Conservation (phyloP, 2,888 invertebrate genomes). For the Pegoplata infirma region DNA sequence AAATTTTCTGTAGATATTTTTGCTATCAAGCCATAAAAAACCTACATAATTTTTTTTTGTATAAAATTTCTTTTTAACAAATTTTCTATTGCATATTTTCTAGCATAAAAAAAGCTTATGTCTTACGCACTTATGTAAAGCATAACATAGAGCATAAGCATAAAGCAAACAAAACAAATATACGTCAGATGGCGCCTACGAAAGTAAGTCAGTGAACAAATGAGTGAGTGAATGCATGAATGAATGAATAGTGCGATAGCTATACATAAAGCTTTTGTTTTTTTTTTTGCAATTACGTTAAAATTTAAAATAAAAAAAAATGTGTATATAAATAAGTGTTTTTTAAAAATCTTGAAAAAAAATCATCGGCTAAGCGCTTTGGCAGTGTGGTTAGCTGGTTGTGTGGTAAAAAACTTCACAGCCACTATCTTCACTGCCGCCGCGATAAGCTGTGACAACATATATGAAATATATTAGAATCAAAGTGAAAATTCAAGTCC, state of each 20-base stretch:
- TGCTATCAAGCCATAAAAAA: neutral
- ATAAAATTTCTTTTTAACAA: neutral
- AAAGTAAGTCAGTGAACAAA: too few species aligned
- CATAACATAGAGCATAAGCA: constrained; percentile 67
- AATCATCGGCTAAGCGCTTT: constrained; percentile 82
- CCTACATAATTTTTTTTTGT: neutral
- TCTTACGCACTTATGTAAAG: constrained; percentile 29
- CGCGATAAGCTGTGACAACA: constrained; percentile 82
- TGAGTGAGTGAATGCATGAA: neutral
- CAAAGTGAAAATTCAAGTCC: neutral
- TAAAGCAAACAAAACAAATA: constrained; percentile 29
- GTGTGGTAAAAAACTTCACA: constrained; percentile 87
- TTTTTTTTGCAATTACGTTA: constrained; percentile 13
- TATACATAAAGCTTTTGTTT: constrained; percentile 25
- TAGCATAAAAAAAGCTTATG: constrained; percentile 68
- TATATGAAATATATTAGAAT: neutral
- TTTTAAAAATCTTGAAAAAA: constrained; percentile 44
- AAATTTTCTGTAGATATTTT: neutral
- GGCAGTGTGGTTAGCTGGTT: constrained; percentile 99
- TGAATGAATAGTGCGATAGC: neutral
- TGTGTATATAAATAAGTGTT: constrained; percentile 49
- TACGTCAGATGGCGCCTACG: constrained; percentile 67
- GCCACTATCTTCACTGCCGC: constrained; percentile 97
- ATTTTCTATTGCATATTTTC: constrained; percentile 70
- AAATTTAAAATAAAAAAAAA: constrained; percentile 34